A percentile compares a stretch with the other conserved stretches of the same genome.
Evolutionary conservation across 2,113 vertebrate species (phyloP).

Genomic region (Anthoscopus minutus): DNA sequence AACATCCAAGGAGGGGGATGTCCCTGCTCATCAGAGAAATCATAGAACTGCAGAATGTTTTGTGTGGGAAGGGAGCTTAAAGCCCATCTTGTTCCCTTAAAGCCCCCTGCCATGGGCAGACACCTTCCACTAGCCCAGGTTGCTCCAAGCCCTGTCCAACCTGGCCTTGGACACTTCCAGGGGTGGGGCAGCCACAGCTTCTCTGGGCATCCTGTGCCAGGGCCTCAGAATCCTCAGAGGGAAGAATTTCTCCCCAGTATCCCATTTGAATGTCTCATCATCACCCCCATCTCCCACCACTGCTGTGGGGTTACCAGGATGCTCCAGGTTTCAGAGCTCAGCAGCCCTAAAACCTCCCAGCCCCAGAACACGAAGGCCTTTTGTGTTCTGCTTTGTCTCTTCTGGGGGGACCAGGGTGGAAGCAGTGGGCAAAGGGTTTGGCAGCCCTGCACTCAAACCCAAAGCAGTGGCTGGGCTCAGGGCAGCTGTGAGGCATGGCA

Average conservation of each 20-base stretch:
- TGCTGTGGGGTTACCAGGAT: fast-evolving
- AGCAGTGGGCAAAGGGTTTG: neutral
- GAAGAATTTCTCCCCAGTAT: neutral
- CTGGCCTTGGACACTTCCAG: neutral
- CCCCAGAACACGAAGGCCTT: neutral
- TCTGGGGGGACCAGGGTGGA: neutral
- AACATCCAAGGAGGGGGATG: neutral
- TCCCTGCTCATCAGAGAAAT: neutral
- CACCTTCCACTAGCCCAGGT: fast-evolving
- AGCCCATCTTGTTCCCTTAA: fast-evolving
- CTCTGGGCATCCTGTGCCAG: neutral
- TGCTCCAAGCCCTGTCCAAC: neutral
- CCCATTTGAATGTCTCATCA: neutral
- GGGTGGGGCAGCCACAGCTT: neutral
- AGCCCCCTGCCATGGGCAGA: neutral
- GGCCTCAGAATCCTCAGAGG: fast-evolving
- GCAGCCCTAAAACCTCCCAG: neutral
- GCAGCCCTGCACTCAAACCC: fast-evolving
- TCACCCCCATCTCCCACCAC: neutral
- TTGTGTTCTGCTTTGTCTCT: too few relatives aligned
- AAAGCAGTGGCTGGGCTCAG: fast-evolving
- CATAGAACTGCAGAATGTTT: neutral
- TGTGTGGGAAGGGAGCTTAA: neutral
- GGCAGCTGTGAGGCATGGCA: fast-evolving
- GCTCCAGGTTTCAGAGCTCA: neutral